Base-by-base conservation (phyloP, 2,113 vertebrate species). In the Aldabrachelys gigantea region DNA sequence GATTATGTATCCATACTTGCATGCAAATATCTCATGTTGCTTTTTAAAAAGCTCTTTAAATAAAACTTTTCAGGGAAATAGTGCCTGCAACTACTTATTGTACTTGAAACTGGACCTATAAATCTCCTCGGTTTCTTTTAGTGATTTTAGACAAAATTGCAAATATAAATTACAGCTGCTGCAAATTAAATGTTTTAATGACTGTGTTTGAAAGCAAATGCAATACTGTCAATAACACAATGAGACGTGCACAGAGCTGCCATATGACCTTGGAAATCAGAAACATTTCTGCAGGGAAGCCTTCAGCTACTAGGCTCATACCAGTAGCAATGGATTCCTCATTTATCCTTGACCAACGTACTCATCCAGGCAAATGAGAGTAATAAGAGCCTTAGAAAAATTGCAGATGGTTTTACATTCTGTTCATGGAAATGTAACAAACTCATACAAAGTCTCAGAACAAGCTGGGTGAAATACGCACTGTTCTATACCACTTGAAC, bases 121-220 rank as follows among this genome's bases (percentile, higher is more conserved):
- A 97, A 96, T 93, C 94, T 94, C 85, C 80, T 91, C 72, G 47
- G 89, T 97, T 97, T 96, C 93, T 93, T 96, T 95, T 97, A 97
- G 97, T 96, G 97, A 98, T 97, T 94, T 96, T 82, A 86, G 53
- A 88, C 95, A 96, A 97, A 97, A 98, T 97, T 97, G 94, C 93
- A 95, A 97, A 97, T 97, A 97, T 97, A 98, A 97, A 97, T 97
- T 98, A 97, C 93, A 95, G 92, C 95, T 92, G 90, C 96, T 94
- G 94, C 94, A 97, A 98, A 97, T 98, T 97, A 97, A 98, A 97
- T 92, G 91, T 96, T 96, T 96, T 97, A 97, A 98, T 96, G 96
- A 95, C 93, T 91, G 89, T 93, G 90, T 97, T 97, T 96, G 96
- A 97, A 97, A 97, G 89, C 75, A 91, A 96, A 96, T 81, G 88